A percentile compares a stretch with the other conserved stretches of the same genome.
Conservation (phyloP, 2,113 vertebrate genomes). For the Heterochromis multidens region DNA sequence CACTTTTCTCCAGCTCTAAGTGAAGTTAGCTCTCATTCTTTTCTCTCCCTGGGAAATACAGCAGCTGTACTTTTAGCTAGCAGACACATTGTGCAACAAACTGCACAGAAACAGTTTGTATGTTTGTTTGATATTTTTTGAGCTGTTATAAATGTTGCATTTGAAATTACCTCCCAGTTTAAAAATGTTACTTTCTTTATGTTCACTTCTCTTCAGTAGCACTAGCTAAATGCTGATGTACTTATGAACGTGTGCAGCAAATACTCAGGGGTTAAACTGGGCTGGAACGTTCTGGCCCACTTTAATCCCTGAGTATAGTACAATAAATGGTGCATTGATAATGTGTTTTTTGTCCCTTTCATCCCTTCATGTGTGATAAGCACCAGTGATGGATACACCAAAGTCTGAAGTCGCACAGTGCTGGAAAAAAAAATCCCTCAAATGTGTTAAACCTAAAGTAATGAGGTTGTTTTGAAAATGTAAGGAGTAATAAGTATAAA, state of each 20-base stretch:
- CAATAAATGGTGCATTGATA: no score
- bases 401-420: no score
- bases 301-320: no score
- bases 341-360: no score
- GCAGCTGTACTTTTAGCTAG: not conserved
- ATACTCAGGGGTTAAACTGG: not conserved
- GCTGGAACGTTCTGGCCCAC: no score
- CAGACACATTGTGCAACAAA: not conserved
- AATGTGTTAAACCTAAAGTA: no score
- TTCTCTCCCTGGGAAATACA: not conserved
- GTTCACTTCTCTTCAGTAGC: not conserved
- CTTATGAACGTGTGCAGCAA: not conserved
- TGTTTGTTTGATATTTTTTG: not conserved
- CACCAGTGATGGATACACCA: no score
- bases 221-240: not conserved
- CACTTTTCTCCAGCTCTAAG: not conserved
- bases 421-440: no score
- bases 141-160: not conserved
- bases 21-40: not conserved
- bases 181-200: not conserved
- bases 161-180: not conserved
- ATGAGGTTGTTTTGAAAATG: no score
- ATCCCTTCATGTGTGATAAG: no score
- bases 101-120: not conserved
- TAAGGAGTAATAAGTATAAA: no score